These are phyloP conservation scores for Gallinago paraguaiae DNA, from an alignment of 2,113 vertebrate genomes.

Conservation along the genomic window DNA sequence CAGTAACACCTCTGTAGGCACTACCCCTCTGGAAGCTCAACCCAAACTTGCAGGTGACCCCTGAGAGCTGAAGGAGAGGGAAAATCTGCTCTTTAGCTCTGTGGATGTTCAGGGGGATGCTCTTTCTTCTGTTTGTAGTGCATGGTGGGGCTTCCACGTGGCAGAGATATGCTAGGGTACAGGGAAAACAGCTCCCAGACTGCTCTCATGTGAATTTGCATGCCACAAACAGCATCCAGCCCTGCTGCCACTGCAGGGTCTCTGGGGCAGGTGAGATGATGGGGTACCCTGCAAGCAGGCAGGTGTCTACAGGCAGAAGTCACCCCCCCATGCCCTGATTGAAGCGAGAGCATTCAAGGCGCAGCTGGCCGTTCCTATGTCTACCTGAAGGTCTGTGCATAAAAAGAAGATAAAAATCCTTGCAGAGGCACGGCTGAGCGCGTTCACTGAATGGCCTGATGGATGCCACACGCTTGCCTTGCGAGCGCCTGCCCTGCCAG, in stretches of 20 bases:
- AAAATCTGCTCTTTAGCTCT: neutral
- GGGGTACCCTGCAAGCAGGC: neutral
- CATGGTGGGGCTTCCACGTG: neutral
- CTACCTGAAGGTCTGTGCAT: neutral
- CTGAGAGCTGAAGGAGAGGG: neutral
- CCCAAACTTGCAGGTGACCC: neutral
- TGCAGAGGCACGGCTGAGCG: neutral
- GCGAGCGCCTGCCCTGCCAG: neutral
- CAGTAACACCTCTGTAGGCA: neutral
- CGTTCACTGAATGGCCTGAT: neutral
- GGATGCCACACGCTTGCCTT: neutral
- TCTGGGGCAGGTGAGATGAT: neutral
- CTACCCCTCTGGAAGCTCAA: neutral
- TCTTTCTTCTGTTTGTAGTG: neutral
- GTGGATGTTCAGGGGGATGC: neutral
- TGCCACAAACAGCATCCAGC: neutral
- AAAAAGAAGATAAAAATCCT: constrained; percentile 5
- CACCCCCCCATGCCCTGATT: neutral
- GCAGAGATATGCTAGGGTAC: neutral
- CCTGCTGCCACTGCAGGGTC: neutral
- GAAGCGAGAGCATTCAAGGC: neutral
- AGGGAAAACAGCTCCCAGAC: neutral
- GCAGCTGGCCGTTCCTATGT: neutral
- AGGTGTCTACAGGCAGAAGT: neutral
- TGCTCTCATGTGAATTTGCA: neutral